phyloP scores from a whole-genome alignment of 1,140 invertebrate species.

The Philaenus spumarius region DNA sequence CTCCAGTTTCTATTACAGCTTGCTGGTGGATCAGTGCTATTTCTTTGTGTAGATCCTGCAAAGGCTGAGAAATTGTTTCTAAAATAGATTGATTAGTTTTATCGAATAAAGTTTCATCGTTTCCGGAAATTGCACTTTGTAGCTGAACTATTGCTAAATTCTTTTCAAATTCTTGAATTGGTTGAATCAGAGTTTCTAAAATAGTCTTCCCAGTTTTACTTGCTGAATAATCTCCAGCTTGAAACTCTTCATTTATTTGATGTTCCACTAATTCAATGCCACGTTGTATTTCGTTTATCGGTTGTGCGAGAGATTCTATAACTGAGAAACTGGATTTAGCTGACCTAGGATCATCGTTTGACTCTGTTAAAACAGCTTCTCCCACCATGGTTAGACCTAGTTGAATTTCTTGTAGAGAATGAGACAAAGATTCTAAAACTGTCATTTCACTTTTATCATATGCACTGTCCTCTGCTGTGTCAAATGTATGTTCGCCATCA shows the following conservation, averaged over 20 bases:
- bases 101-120: conserved; percentile 16
- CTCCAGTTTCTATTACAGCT: conserved; percentile 51
- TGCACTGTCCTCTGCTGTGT: conserved; percentile 27
- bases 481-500: conserved; percentile 24
- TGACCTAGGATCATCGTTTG: conserved; percentile 22
- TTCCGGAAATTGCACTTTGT: conserved; percentile 2
- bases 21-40: conserved; percentile 59
- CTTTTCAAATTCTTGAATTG: conserved; percentile 33
- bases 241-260: conserved; percentile 29
- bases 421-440: conserved; percentile 30
- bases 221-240: conserved; percentile 22
- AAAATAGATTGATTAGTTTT: conserved; percentile 27
- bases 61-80: conserved; percentile 30
- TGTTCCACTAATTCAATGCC: conserved; percentile 45
- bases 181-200: conserved; percentile 49
- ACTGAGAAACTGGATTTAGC: conserved; percentile 28
- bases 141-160: conserved; percentile 27
- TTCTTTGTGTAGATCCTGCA: conserved; percentile 53
- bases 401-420: conserved; percentile 33
- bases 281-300: conserved; percentile 54
- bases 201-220: conserved; percentile 28
- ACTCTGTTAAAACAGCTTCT: conserved; percentile 25
- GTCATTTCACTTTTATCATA: conserved; percentile 31
- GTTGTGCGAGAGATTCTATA: conserved; percentile 44
- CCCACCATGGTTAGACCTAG: conserved; percentile 29